phyloP scores from a whole-genome alignment of 2,797 vertebrate species.

The Gymnodraco acuticeps region DNA sequence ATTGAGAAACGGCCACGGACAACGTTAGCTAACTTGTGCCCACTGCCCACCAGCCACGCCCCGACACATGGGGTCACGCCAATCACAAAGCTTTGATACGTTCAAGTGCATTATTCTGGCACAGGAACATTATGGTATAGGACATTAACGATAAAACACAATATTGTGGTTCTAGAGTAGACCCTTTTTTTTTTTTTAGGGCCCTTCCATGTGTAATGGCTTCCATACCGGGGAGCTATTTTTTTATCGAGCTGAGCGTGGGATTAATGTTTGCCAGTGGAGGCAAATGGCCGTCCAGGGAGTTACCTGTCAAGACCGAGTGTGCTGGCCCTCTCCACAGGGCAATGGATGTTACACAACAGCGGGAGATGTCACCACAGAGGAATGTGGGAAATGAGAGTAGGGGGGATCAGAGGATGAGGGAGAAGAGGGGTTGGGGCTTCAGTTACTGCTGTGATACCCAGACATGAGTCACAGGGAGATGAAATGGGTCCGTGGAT shows the following conservation, averaged over 20 bases:
- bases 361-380: slow-evolving; percentile 50
- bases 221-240: slow-evolving; percentile 24
- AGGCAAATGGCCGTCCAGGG: slow-evolving; percentile 60
- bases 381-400: slow-evolving; percentile 53
- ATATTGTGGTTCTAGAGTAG: background rate
- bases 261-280: slow-evolving; percentile 54
- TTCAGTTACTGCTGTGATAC: slow-evolving; percentile 25
- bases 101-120: too few species aligned
- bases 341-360: slow-evolving; percentile 56
- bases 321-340: slow-evolving; percentile 1
- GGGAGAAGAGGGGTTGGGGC: slow-evolving; percentile 9
- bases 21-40: too few species aligned
- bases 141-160: too few species aligned
- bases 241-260: slow-evolving; percentile 43
- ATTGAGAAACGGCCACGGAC: too few species aligned
- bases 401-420: slow-evolving; percentile 1
- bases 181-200: slow-evolving; percentile 1
- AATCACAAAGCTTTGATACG: too few species aligned
- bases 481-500: slow-evolving; percentile 50
- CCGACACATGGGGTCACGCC: too few species aligned
- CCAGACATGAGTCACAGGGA: slow-evolving; percentile 45
- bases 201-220: slow-evolving; percentile 29
- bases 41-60: too few species aligned
- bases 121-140: too few species aligned
- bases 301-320: slow-evolving; percentile 73